phyloP scores from a whole-genome alignment of 2,113 vertebrate genomes.

The Mixornis gularis region DNA sequence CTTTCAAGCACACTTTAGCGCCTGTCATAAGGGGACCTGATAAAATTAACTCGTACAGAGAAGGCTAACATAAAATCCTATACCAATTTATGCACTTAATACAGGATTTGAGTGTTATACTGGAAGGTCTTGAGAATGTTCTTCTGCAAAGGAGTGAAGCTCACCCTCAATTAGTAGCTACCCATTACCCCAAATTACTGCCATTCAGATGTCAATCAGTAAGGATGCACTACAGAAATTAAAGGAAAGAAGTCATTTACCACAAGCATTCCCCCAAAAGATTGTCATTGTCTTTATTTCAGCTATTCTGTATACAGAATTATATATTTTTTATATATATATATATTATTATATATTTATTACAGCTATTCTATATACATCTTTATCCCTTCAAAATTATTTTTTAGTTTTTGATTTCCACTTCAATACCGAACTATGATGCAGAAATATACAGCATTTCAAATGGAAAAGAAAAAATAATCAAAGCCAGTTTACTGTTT shows the following conservation, averaged over 20 bases:
- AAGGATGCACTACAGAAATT: slow-evolving; percentile 50
- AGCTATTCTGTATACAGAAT: background rate
- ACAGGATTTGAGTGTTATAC: slow-evolving; percentile 22
- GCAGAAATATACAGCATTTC: background rate
- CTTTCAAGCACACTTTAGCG: slow-evolving; percentile 40
- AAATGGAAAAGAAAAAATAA: background rate
- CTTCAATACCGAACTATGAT: background rate
- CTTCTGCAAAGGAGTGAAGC: slow-evolving; percentile 50
- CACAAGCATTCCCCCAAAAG: slow-evolving; percentile 44
- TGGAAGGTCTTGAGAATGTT: slow-evolving; percentile 58
- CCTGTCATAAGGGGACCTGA: slow-evolving; percentile 48
- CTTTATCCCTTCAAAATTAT: background rate
- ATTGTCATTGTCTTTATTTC: slow-evolving; percentile 7
- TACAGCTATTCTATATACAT: background rate
- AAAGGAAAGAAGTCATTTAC: slow-evolving; percentile 45
- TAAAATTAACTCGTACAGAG: slow-evolving; percentile 33
- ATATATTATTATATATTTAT: too few relatives aligned
- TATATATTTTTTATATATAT: too few relatives aligned
- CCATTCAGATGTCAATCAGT: slow-evolving; percentile 55
- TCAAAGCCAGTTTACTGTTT: background rate
- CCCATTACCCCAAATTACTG: slow-evolving; percentile 62
- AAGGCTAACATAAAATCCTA: slow-evolving; percentile 40
- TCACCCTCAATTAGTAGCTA: slow-evolving; percentile 64
- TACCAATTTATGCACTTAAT: slow-evolving; percentile 58
- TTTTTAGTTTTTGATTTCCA: background rate